Conservation (phyloP, 2,113 vertebrate species). For the Brachyistius frenatus region DNA sequence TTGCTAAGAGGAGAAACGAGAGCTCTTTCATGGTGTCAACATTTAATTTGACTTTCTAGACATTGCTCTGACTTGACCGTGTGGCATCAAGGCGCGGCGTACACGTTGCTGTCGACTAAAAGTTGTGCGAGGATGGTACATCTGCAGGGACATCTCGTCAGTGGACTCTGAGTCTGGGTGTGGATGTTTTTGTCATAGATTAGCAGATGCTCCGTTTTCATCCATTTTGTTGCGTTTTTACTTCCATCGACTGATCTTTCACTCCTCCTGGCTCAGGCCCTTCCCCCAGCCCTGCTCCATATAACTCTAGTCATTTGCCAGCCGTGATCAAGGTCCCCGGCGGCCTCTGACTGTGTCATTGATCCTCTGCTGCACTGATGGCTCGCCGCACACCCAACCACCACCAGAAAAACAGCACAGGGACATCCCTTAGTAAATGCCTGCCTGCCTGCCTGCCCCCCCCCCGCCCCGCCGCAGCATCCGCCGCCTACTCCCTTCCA, state of each 20-base stretch:
- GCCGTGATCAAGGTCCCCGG: conserved; percentile 51
- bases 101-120: conserved; percentile 18
- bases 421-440: conserved; percentile 51
- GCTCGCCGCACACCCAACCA: conserved; percentile 18
- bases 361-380: conserved; percentile 58
- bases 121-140: conserved; percentile 18
- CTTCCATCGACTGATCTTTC: conserved; percentile 57
- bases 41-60: conserved; percentile 17
- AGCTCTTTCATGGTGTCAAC: conserved; percentile 8
- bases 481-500: conserved; percentile 4
- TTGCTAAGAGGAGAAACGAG: too few species aligned
- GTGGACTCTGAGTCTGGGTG: conserved; percentile 25
- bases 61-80: conserved; percentile 24
- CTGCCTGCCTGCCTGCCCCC: not conserved
- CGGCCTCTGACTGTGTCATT: conserved; percentile 62
- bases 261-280: conserved; percentile 51
- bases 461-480: not conserved
- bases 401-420: conserved; percentile 30
- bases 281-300: conserved; percentile 42
- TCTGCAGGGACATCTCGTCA: conserved; percentile 26
- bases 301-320: conserved; percentile 59
- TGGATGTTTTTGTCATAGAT: conserved; percentile 8
- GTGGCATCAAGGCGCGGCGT: not conserved
- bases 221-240: conserved; percentile 46
- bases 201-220: conserved; percentile 11